These are phyloP conservation scores for Cerceris ruficornis DNA, from an alignment of 2,888 invertebrate genomes.

Conservation along the genomic window DNA sequence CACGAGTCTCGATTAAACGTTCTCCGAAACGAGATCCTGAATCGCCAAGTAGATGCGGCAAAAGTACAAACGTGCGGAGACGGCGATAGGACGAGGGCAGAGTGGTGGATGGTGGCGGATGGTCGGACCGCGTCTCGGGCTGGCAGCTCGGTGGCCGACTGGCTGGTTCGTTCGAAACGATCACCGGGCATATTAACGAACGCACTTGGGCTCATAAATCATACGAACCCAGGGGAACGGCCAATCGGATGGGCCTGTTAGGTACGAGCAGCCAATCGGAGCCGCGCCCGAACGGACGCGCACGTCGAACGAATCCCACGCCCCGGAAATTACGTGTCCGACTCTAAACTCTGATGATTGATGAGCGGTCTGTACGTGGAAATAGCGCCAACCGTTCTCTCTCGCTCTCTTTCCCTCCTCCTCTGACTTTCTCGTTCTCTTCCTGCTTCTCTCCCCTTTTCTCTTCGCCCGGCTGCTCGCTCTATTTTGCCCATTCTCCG, in stretches of 20 bases:
- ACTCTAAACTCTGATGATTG: conserved; percentile 81
- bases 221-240: conserved; percentile 59
- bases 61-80: too few species aligned
- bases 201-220: conserved; percentile 75
- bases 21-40: too few species aligned
- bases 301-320: conserved; percentile 78
- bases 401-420: background rate
- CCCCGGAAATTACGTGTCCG: conserved; percentile 81
- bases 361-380: conserved; percentile 73
- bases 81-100: background rate
- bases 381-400: conserved; percentile 51
- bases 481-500: too few species aligned
- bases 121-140: conserved; percentile 47
- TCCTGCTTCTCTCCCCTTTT: too few species aligned
- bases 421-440: background rate
- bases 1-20: too few species aligned
- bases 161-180: conserved; percentile 61
- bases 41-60: too few species aligned
- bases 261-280: conserved; percentile 68
- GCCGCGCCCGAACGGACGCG: conserved; percentile 67
- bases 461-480: too few species aligned
- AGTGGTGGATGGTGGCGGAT: background rate
- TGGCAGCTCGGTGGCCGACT: conserved; percentile 21
- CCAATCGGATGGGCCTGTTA: conserved; percentile 71
- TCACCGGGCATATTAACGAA: conserved; percentile 73